Base-by-base conservation (phyloP, 2,888 invertebrate species). In the Cephus sareptanus region DNA sequence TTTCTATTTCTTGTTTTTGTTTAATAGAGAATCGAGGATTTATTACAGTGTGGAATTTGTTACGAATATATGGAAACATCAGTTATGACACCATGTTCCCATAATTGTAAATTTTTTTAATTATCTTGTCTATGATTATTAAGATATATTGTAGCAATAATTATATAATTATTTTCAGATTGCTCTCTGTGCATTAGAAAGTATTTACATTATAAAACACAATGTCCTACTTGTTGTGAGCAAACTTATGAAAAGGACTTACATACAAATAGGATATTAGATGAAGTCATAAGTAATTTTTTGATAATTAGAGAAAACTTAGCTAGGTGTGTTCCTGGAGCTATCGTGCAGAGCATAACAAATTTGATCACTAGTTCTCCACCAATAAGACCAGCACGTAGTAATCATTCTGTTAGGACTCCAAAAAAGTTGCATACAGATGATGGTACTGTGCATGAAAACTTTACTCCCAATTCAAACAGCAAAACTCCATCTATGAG, bases 101-200 rank as follows among this genome's bases (percentile, higher is more conserved):
- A 93, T 82, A 93, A 92, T 81, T 93, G 93, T 93, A 90, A 92
- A 92, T 75, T 40, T 74, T 75, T 75, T 30, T 75, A 33, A 79
- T 73, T 31, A 70, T 73, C 11, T 71, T 73, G 11, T 30, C 30
- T 33, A 71, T 9, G 23, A 31, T 15, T 56, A 70, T 78, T 35
- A 1, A 70, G 15, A 31, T 76, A 34, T 30, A 34, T 31, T 33
- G 31, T 69, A 34, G n/a, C 77, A 75, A 80, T 78, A 73, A 74
- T 73, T 23, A 4, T 74, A 37, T 37, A 74, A 76, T 77, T 82
- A 79, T 74, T 91, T 91, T 79, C 87, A 93, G 93, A 92, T 88
- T 93, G 93, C 83, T 93, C 93, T 0, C 78, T 93, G 35, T 93
- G 93, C 82, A 93, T 93, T 75, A 89, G 93, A 75, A 92, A 92